A percentile compares a stretch with the other conserved stretches of the same genome.
phyloP scores from a whole-genome alignment of 1,140 invertebrate genomes.

The Cotesia glomerata region DNA sequence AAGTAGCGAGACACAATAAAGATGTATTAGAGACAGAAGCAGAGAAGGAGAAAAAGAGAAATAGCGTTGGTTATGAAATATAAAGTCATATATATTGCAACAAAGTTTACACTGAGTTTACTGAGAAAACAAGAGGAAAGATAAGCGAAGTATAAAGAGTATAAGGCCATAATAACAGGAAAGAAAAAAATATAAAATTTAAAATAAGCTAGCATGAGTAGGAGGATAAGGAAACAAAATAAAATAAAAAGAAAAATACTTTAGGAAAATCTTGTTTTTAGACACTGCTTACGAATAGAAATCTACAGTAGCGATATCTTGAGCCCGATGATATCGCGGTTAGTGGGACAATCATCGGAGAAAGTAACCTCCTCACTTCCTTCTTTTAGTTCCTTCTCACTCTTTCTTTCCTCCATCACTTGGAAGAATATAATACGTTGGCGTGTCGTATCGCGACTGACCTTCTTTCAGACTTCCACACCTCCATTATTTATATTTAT shows the following conservation, averaged over 20 bases:
- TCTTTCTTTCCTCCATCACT: constrained; percentile 36
- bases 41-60: neutral
- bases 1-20: constrained; percentile 14
- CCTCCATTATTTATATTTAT: neutral
- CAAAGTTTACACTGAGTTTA: neutral
- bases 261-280: constrained; percentile 8
- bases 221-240: neutral
- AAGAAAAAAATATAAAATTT: neutral
- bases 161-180: neutral
- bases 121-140: constrained; percentile 5
- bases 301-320: constrained; percentile 36
- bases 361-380: constrained; percentile 54
- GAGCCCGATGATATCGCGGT: constrained; percentile 56
- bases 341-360: constrained; percentile 59
- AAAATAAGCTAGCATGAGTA: neutral
- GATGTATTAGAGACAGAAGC: constrained; percentile 12
- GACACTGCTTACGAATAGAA: constrained; percentile 40
- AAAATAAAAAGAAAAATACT: neutral
- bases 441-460: constrained; percentile 31
- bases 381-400: constrained; percentile 25
- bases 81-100: constrained; percentile 18
- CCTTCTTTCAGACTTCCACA: constrained; percentile 31
- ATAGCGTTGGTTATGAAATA: constrained; percentile 19
- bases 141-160: constrained; percentile 6
- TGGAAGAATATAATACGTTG: constrained; percentile 22